A percentile compares a stretch with the other conserved stretches of the same genome.
These are phyloP conservation scores for Momotus momota DNA, from an alignment of 2,797 vertebrate genomes.

Conservation along the genomic window DNA sequence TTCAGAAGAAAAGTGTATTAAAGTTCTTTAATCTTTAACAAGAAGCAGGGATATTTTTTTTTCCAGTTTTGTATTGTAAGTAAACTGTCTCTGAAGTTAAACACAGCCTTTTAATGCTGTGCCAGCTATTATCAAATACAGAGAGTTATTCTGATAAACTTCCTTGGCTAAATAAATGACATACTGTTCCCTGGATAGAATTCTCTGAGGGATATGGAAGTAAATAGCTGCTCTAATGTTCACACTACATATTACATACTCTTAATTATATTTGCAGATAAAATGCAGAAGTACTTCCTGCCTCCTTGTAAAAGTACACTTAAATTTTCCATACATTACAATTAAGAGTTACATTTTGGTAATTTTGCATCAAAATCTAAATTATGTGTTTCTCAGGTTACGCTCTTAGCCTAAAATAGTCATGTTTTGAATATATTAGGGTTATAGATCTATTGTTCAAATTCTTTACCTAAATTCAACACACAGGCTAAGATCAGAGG, in stretches of 20 bases:
- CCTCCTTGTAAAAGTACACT: background rate
- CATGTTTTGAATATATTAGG: background rate
- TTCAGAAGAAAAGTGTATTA: background rate
- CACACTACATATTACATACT: background rate
- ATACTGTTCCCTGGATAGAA: background rate
- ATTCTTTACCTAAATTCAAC: background rate
- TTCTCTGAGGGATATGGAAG: background rate
- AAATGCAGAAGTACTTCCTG: background rate
- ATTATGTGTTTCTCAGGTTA: background rate
- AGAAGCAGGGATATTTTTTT: background rate
- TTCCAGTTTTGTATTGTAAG: background rate
- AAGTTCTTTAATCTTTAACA: slow-evolving; percentile 22
- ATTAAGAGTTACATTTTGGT: background rate
- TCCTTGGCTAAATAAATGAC: background rate
- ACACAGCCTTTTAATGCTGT: background rate
- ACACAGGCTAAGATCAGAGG: background rate
- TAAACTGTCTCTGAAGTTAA: background rate
- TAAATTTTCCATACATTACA: background rate
- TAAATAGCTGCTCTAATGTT: background rate
- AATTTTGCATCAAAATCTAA: background rate
- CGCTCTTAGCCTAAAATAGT: background rate
- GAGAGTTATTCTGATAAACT: background rate
- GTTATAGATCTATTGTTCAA: background rate
- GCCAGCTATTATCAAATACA: background rate
- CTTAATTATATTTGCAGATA: background rate